Percentiles rank a stretch among this genome's conserved stretches.
These are phyloP conservation scores for Anarrhichthys ocellatus DNA, from an alignment of 2,113 vertebrate species.

Conservation along the genomic window DNA sequence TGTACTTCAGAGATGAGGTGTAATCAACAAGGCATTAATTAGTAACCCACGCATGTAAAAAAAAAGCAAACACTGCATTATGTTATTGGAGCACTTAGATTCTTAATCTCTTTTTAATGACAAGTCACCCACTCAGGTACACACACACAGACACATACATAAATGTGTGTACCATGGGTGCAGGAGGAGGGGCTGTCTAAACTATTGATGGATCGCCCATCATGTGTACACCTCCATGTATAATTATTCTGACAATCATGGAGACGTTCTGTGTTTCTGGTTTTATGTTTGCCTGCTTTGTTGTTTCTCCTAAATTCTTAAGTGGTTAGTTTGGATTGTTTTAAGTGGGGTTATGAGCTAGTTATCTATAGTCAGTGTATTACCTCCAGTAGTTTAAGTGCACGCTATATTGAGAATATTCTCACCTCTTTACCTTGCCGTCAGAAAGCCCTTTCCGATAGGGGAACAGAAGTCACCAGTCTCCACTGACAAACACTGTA, in stretches of 20 bases:
- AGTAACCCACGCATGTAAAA: neutral
- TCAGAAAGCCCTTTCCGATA: neutral
- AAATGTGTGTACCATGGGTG: neutral
- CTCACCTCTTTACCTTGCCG: neutral
- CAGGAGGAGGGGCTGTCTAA: neutral
- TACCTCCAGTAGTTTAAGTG: neutral
- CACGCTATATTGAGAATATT: neutral
- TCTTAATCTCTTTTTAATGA: conserved; percentile 32
- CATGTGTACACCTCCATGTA: neutral
- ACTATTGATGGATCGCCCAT: neutral
- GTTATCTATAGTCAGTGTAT: neutral
- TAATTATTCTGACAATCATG: neutral
- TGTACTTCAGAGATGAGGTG: conserved; percentile 3
- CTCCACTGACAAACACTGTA: neutral
- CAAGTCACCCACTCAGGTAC: neutral
- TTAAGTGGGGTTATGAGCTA: neutral
- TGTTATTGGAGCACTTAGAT: conserved; percentile 3
- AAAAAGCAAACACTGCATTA: neutral
- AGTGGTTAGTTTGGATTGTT: neutral
- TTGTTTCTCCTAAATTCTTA: neutral
- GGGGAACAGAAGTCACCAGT: neutral
- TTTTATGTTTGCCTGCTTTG: neutral
- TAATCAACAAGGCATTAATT: conserved; percentile 33
- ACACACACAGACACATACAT: conserved; percentile 3
- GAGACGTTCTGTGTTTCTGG: neutral